phyloP scores from a whole-genome alignment of 2,888 invertebrate species.

The Camponotus fellah region DNA sequence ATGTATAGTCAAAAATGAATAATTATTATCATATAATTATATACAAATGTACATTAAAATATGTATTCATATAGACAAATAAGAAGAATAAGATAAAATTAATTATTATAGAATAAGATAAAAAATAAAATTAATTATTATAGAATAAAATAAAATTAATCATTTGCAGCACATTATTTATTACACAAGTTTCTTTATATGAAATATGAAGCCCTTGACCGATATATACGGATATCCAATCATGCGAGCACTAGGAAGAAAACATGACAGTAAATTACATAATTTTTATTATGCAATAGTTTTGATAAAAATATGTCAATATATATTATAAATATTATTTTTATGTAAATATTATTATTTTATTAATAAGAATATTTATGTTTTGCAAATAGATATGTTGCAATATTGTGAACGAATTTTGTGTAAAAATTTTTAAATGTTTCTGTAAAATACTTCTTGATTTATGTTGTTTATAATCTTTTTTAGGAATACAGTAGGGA shows the following conservation, averaged over 20 bases:
- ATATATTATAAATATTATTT: neutral
- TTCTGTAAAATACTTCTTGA: neutral
- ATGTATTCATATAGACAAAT: neutral
- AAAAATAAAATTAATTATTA: too few species aligned
- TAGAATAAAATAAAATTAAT: conserved; percentile 1
- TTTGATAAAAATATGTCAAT: neutral
- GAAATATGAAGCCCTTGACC: conserved; percentile 32
- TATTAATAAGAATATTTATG: neutral
- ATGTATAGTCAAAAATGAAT: too few species aligned
- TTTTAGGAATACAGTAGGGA: neutral
- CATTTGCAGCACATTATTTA: conserved; percentile 11
- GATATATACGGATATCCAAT: conserved; percentile 15
- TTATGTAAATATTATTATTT: neutral
- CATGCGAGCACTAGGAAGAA: neutral
- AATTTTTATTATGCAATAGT: neutral
- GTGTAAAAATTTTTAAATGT: neutral
- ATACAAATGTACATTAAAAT: neutral
- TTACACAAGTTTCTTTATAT: neutral
- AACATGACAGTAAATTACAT: neutral
- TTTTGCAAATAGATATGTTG: neutral
- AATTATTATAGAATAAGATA: too few species aligned
- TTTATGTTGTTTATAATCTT: neutral
- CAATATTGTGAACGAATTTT: neutral
- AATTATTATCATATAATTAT: too few species aligned
- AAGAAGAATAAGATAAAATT: neutral